phyloP scores from a whole-genome alignment of 2,113 vertebrate species.

The Tor tambroides region DNA sequence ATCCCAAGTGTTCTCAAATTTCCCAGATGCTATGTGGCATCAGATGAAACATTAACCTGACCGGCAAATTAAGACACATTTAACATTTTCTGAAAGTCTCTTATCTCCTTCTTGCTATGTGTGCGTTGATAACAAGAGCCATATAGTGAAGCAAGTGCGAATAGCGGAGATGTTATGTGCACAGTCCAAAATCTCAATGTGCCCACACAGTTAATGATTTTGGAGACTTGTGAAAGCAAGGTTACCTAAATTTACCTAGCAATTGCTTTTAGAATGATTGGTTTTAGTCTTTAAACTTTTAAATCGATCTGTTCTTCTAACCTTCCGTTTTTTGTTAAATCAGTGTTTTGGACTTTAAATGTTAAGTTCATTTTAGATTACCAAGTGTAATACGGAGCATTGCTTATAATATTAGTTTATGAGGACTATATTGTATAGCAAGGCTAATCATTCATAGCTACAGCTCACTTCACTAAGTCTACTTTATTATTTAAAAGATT shows the following conservation, averaged over 20 bases:
- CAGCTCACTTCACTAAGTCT: conserved; percentile 25
- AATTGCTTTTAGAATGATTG: neutral
- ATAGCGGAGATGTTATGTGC: neutral
- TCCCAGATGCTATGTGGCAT: conserved; percentile 17
- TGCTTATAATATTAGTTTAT: neutral
- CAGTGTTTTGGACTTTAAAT: neutral
- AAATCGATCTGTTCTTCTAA: neutral
- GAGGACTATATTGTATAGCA: neutral
- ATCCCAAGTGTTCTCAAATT: conserved; percentile 14
- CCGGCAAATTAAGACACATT: conserved; percentile 2
- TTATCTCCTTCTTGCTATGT: conserved; percentile 14
- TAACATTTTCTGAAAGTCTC: conserved; percentile 21
- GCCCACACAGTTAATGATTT: conserved; percentile 21
- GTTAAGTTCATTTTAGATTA: neutral
- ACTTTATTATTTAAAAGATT: conserved; percentile 56
- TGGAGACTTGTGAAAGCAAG: conserved; percentile 21
- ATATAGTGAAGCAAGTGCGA: neutral
- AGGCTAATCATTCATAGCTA: conserved; percentile 25
- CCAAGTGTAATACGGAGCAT: neutral
- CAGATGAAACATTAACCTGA: conserved; percentile 25
- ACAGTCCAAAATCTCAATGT: conserved; percentile 10
- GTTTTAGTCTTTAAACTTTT: neutral
- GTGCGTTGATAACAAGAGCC: conserved; percentile 25
- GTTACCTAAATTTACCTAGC: neutral
- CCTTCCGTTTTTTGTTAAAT: neutral